phyloP scores from a whole-genome alignment of 2,113 vertebrate genomes.

The Cavia porcellus region DNA sequence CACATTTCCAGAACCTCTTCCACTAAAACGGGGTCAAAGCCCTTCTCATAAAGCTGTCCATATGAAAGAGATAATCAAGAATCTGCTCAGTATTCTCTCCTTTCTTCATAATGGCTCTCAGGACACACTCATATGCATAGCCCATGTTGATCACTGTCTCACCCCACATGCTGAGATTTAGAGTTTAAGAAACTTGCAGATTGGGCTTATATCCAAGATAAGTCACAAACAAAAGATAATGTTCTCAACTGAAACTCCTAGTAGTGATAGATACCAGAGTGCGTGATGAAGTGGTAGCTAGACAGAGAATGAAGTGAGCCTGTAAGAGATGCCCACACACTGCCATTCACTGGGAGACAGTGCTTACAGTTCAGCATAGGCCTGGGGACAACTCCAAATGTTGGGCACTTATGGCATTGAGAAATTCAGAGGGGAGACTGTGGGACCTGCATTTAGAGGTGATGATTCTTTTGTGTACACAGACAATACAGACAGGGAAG shows the following conservation, averaged over 20 bases:
- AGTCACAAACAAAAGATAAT: neutral
- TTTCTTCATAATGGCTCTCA: conserved; percentile 97
- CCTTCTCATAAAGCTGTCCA: conserved; percentile 96
- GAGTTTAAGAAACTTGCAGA: neutral
- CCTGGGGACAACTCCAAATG: conserved; percentile 76
- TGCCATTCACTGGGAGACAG: conserved; percentile 94
- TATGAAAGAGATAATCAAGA: conserved; percentile 97
- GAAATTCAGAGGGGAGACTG: conserved; percentile 86
- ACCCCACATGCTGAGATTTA: too few relatives aligned
- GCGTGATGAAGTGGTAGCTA: neutral
- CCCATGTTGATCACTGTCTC: conserved; percentile 97
- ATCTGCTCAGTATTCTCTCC: conserved; percentile 98
- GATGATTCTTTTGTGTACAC: conserved; percentile 86
- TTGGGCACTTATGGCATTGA: conserved; percentile 89
- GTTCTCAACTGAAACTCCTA: neutral
- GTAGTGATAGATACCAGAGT: neutral
- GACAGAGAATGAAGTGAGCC: neutral
- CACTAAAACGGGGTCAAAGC: conserved; percentile 95
- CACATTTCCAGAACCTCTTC: conserved; percentile 98
- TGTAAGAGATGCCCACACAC: conserved; percentile 87
- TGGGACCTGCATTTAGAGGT: conserved; percentile 83
- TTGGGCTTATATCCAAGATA: neutral
- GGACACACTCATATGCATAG: conserved; percentile 94
- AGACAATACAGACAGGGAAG: conserved; percentile 85
- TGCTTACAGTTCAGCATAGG: conserved; percentile 85